These are phyloP conservation scores for Calephelis perditalis DNA, from an alignment of 2,888 invertebrate genomes.

Conservation along the genomic window DNA sequence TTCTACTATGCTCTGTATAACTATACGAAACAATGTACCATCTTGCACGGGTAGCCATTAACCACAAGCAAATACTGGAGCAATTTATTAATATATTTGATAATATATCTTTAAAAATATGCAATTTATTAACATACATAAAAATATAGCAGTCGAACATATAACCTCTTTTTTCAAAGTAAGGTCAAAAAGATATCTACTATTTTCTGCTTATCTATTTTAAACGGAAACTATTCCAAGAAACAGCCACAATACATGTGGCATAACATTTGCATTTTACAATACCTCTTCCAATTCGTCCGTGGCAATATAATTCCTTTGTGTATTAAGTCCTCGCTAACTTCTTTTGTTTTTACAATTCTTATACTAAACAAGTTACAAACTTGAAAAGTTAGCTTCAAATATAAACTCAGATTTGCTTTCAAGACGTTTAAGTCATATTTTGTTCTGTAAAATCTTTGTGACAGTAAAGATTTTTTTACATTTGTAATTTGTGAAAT, in stretches of 20 bases:
- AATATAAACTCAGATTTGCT: conserved; percentile 12
- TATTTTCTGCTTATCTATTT: too few species aligned
- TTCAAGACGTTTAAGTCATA: conserved; percentile 1
- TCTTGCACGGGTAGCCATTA: too few species aligned
- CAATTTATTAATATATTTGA: too few species aligned
- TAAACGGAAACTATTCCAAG: neutral
- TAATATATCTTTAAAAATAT: too few species aligned
- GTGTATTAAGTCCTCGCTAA: conserved; percentile 9
- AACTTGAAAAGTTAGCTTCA: conserved; percentile 8
- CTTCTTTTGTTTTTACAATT: conserved; percentile 11
- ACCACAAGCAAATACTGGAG: too few species aligned
- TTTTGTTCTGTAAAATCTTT: neutral
- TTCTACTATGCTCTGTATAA: neutral
- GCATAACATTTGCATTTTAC: conserved; percentile 11
- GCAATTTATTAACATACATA: too few species aligned
- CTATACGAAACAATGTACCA: too few species aligned
- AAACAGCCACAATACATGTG: conserved; percentile 6
- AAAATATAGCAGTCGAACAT: too few species aligned
- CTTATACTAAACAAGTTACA: conserved; percentile 11
- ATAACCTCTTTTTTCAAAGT: too few species aligned
- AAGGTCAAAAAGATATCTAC: too few species aligned
- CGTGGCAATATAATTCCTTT: conserved; percentile 9
- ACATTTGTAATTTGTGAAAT: neutral
- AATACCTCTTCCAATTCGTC: conserved; percentile 1
- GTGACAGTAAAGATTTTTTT: neutral